Percentiles rank a stretch among this genome's conserved stretches.
Evolutionary conservation across 2,888 invertebrate species (phyloP).

Genomic region (Biston stratarius): DNA sequence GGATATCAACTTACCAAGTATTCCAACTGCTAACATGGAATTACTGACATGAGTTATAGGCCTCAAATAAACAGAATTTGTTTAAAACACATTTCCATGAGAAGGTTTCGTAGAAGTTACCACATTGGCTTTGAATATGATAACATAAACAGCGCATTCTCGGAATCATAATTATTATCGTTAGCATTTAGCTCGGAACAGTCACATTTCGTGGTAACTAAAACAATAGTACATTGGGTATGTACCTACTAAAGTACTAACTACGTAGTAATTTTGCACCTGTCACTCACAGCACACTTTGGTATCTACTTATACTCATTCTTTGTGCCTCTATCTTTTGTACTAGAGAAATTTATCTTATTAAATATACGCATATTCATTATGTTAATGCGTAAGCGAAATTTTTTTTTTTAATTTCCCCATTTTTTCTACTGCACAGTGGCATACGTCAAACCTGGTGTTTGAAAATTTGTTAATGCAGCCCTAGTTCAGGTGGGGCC

Average conservation of each 20-base stretch:
- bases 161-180: slow-evolving; percentile 41
- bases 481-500: no score
- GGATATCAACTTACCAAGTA: no score
- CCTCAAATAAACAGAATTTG: slow-evolving; percentile 6
- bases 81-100: slow-evolving; percentile 27
- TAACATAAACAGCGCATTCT: slow-evolving; percentile 52
- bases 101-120: slow-evolving; percentile 49
- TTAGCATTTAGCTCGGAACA: slow-evolving; percentile 48
- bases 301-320: no score
- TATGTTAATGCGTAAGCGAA: no score
- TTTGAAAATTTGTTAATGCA: no score
- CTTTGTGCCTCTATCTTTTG: no score
- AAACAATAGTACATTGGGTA: slow-evolving; percentile 23
- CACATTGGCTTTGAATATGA: slow-evolving; percentile 46
- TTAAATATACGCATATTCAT: no score
- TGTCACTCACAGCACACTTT: no score
- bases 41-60: not conserved
- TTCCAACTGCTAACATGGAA: not conserved
- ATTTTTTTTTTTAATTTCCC: no score
- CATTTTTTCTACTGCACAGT: no score
- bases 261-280: not conserved
- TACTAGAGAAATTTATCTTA: no score
- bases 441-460: no score
- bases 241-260: not conserved
- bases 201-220: slow-evolving; percentile 44